Base-by-base conservation (phyloP, 1,140 invertebrate genomes). In the Lineus longissimus region DNA sequence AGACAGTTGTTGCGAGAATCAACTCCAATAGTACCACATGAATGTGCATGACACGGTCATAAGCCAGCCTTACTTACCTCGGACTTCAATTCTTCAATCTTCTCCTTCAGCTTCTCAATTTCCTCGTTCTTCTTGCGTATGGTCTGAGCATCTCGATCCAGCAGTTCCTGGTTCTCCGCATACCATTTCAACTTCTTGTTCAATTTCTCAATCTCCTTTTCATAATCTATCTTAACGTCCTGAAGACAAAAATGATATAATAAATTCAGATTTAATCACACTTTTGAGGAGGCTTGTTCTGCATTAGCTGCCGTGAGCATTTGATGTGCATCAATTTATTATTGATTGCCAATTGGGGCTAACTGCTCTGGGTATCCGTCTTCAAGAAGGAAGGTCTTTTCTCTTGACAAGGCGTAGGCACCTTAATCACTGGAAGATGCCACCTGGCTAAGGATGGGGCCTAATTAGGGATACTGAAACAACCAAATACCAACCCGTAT, bases 111-210 rank as follows among this genome's bases (percentile, higher is more conserved):
- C 61, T 69, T 67, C 23, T 69, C 59, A 41, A 81, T 77, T 59
- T 76, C 73, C 15, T 75, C 72, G 17, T 79, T 76, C 61, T 74
- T 73, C 0, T 64, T 33, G 58, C 69, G 73, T 6, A 81, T 36
- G 17, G 62, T 69, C 19, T 55, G 63, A 40, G 67, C 62, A 59
- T 76, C 73, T 64, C 73, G 70, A 61, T 81, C 79, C 15, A 80
- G 60, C 22, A 81, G 56, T 36, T 78, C 71, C 65, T 80, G 78
- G 65, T 80, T 81, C 62, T 80, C 78, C 9, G 73, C 72, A 67
- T 79, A 80, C 79, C 78, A 80, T 54, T 76, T 73, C 25, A 80
- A 51, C 40, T 80, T 81, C 19, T 66, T 69, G 19, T 70, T 73
- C 36, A 80, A 62, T 47, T 68, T 68, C 0, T 76, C 75, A 15